Conservation (phyloP, 2,888 invertebrate species). For the Pyrochroa serraticornis region DNA sequence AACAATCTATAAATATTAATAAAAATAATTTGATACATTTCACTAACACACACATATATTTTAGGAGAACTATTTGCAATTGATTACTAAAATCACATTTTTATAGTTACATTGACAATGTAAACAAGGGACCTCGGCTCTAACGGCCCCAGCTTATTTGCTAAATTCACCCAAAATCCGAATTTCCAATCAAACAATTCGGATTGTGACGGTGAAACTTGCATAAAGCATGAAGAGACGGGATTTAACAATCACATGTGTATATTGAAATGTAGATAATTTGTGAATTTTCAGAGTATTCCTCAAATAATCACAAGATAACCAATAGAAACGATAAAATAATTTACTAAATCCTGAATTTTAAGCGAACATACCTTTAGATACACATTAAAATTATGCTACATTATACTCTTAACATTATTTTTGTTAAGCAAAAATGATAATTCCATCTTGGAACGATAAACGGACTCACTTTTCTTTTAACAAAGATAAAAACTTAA, state of each 20-base stretch:
- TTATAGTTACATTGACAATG: constrained; percentile 21
- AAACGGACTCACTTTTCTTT: constrained; percentile 18
- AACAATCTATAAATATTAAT: constrained; percentile 5
- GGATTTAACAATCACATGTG: constrained; percentile 7
- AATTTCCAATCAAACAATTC: too few relatives aligned
- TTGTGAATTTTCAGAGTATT: background rate
- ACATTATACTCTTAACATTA: constrained; percentile 20
- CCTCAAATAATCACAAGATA: too few relatives aligned
- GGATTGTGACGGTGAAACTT: background rate
- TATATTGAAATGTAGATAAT: constrained; percentile 2
- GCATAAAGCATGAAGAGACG: constrained; percentile 9
- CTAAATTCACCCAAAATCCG: too few relatives aligned
- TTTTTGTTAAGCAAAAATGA: constrained; percentile 16
- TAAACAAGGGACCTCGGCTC: constrained; percentile 14
- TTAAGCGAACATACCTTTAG: constrained; percentile 19
- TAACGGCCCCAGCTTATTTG: too few relatives aligned
- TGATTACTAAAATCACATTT: constrained; percentile 15
- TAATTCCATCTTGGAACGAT: constrained; percentile 18
- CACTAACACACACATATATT: constrained; percentile 8
- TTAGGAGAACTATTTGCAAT: constrained; percentile 18
- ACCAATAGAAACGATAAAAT: too few relatives aligned
- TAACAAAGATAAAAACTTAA: constrained; percentile 23
- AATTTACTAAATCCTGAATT: background rate
- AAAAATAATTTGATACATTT: constrained; percentile 6
- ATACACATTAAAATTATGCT: constrained; percentile 21